A percentile compares a stretch with the other conserved stretches of the same genome.
These are phyloP conservation scores for Tipula confusa DNA, from an alignment of 2,888 invertebrate species.

Conservation along the genomic window DNA sequence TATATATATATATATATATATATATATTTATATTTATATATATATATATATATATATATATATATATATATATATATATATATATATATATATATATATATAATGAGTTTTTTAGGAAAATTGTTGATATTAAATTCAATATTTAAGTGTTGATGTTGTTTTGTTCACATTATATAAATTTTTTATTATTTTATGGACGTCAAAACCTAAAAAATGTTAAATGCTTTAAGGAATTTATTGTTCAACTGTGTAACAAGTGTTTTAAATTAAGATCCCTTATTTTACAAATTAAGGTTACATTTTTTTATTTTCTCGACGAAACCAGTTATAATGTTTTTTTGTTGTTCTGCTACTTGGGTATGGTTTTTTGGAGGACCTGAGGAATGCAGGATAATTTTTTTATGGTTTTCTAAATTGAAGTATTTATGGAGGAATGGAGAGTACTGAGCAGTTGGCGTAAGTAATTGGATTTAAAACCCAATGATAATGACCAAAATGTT, in stretches of 20 bases:
- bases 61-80: too few relatives aligned
- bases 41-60: too few relatives aligned
- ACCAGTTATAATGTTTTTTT: background rate
- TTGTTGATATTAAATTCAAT: background rate
- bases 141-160: background rate
- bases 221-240: background rate
- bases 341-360: background rate
- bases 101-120: background rate
- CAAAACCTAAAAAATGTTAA: background rate
- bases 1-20: too few relatives aligned
- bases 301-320: too few relatives aligned
- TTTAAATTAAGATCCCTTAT: background rate
- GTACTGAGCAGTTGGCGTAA: too few relatives aligned
- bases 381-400: background rate
- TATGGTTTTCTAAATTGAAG: too few relatives aligned
- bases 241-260: background rate
- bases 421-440: too few relatives aligned
- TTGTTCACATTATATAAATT: background rate
- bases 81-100: too few relatives aligned
- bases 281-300: background rate
- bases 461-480: too few relatives aligned
- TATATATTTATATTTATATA: too few relatives aligned
- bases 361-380: background rate
- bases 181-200: background rate
- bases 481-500: too few relatives aligned